Percentiles rank a stretch among this genome's conserved stretches.
These are phyloP conservation scores for Perithous albicinctus DNA, from an alignment of 2,888 invertebrate genomes.

Conservation along the genomic window DNA sequence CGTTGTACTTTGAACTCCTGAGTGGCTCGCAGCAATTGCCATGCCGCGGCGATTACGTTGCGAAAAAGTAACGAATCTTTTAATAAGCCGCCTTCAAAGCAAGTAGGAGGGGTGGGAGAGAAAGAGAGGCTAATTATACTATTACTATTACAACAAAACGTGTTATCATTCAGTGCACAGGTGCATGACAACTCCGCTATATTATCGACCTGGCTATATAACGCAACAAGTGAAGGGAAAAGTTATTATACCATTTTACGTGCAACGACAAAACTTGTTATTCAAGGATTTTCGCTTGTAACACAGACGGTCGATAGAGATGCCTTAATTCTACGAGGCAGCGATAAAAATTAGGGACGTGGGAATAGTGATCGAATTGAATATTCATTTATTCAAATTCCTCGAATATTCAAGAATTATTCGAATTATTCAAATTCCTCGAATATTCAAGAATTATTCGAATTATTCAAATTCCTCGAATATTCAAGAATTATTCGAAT, in stretches of 20 bases:
- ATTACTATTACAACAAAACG: constrained; percentile 39
- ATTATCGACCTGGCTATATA: constrained; percentile 35
- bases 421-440: too few species aligned
- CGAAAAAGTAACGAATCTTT: constrained; percentile 56
- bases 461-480: too few species aligned
- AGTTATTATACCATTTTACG: constrained; percentile 18
- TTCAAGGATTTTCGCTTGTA: constrained; percentile 20
- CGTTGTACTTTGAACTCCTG: constrained; percentile 33
- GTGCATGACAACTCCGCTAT: constrained; percentile 59
- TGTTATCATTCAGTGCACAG: constrained; percentile 63
- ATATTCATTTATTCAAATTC: too few species aligned
- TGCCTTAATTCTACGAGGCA: not conserved
- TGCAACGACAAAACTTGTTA: constrained; percentile 22
- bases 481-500: too few species aligned
- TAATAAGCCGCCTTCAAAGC: constrained; percentile 32
- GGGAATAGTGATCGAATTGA: too few species aligned
- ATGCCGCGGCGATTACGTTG: constrained; percentile 28
- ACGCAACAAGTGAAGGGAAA: constrained; percentile 67
- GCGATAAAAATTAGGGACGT: not conserved
- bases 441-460: too few species aligned
- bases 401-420: too few species aligned
- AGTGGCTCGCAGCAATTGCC: constrained; percentile 24
- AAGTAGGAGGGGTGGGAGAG: not conserved
- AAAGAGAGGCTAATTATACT: constrained; percentile 15
- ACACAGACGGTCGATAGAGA: not conserved